phyloP scores from a whole-genome alignment of 2,888 invertebrate species.

The Lasioglossum vierecki region DNA sequence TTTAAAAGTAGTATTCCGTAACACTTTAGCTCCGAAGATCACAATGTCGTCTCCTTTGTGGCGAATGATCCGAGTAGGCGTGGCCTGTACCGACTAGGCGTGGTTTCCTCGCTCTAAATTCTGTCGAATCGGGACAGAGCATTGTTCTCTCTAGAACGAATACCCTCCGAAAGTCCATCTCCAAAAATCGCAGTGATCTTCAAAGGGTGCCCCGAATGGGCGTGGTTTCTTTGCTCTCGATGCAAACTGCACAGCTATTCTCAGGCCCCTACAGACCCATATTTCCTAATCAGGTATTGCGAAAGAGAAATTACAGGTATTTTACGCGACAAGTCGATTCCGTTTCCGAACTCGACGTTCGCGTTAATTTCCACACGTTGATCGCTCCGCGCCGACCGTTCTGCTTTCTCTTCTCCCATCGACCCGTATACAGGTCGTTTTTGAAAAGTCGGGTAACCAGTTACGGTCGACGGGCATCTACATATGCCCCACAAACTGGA shows the following conservation, averaged over 20 bases:
- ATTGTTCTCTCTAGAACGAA: neutral
- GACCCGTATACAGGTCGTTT: constrained; percentile 54
- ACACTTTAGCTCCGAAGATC: neutral
- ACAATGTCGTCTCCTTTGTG: neutral
- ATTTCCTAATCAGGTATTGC: neutral
- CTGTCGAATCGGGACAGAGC: neutral
- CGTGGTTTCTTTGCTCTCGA: neutral
- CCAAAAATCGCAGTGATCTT: neutral
- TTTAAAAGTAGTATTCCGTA: neutral
- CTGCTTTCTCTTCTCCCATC: constrained; percentile 65
- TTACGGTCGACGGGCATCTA: constrained; percentile 58
- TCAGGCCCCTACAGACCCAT: neutral
- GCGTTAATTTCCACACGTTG: constrained; percentile 48
- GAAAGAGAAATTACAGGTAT: neutral
- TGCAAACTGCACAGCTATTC: neutral
- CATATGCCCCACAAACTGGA: constrained; percentile 51
- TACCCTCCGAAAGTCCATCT: neutral
- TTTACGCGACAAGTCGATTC: constrained; percentile 29
- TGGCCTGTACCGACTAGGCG: neutral
- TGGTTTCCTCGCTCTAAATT: neutral
- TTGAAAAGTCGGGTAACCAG: constrained; percentile 65
- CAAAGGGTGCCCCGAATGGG: neutral
- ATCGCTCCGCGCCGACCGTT: constrained; percentile 52
- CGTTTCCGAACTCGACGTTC: constrained; percentile 27
- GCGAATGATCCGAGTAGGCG: neutral